These are phyloP conservation scores for Rhynchonycteris naso DNA, from an alignment of 2,797 vertebrate genomes.

Conservation along the genomic window DNA sequence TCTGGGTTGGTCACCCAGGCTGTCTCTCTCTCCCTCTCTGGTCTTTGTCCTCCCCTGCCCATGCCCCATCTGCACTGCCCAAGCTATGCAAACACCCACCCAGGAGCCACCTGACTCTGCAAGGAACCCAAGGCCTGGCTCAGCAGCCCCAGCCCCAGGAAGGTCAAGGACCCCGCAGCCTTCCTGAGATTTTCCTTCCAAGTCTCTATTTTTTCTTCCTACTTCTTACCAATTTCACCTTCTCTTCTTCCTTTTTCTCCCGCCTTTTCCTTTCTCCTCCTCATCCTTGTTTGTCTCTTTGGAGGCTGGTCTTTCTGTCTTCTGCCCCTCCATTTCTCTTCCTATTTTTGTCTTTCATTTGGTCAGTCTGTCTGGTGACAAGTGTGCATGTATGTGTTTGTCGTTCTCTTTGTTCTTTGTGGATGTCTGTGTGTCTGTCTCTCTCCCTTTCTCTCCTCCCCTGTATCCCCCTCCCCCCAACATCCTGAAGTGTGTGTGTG, in stretches of 20 bases:
- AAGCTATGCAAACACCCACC: neutral
- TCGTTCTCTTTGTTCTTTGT: slow-evolving; percentile 66
- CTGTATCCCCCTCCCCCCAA: neutral
- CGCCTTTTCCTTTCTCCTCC: neutral
- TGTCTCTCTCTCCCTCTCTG: neutral
- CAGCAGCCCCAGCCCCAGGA: neutral
- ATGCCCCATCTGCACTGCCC: too few relatives aligned
- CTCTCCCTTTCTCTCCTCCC: neutral
- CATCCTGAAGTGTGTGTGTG: neutral
- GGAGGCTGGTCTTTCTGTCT: neutral
- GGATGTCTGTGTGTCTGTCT: slow-evolving; percentile 5
- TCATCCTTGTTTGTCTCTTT: neutral
- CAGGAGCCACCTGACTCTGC: neutral
- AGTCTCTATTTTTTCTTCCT: neutral
- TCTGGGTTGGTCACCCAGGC: neutral
- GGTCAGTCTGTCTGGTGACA: neutral
- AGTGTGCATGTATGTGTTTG: neutral
- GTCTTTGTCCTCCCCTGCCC: neutral
- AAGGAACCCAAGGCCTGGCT: neutral
- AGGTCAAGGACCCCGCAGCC: neutral
- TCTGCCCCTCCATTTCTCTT: neutral
- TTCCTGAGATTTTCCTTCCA: neutral
- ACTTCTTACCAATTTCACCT: neutral
- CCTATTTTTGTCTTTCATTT: neutral
- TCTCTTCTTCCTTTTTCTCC: neutral